phyloP scores from a whole-genome alignment of 1,140 invertebrate species.

The Conus ventricosus region DNA sequence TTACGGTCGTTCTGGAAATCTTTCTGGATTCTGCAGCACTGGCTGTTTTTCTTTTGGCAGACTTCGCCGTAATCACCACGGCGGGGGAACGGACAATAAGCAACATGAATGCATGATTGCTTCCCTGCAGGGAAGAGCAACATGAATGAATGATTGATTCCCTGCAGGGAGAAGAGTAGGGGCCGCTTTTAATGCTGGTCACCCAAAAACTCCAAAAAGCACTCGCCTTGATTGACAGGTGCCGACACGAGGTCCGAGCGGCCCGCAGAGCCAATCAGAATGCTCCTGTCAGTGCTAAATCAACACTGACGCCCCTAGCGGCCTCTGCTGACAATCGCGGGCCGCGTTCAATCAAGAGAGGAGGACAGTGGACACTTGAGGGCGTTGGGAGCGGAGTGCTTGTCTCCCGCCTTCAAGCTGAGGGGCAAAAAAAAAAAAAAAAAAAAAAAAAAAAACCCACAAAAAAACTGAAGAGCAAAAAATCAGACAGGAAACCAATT shows the following conservation, averaged over 20 bases:
- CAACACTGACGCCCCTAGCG: not conserved
- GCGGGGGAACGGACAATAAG: no score
- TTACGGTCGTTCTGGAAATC: no score
- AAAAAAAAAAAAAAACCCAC: not conserved
- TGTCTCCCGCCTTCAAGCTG: no score
- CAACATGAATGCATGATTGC: no score
- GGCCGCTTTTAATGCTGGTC: no score
- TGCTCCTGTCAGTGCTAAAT: not conserved
- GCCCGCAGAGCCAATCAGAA: not conserved
- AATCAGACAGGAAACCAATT: no score
- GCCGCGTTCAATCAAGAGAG: not conserved
- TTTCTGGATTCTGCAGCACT: no score
- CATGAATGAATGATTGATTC: not conserved
- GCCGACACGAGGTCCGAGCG: not conserved
- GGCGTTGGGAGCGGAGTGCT: no score
- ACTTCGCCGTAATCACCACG: no score
- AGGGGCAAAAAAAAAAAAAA: not conserved
- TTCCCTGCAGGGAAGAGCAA: not conserved
- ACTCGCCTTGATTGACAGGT: not conserved
- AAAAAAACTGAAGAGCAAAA: no score
- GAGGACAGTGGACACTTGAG: not conserved
- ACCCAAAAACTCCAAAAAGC: not conserved
- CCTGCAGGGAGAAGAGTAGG: no score
- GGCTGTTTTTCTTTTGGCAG: no score
- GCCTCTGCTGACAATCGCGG: not conserved